These are phyloP conservation scores for Polypedilum pembai DNA, from an alignment of 1,140 invertebrate genomes.

Conservation along the genomic window DNA sequence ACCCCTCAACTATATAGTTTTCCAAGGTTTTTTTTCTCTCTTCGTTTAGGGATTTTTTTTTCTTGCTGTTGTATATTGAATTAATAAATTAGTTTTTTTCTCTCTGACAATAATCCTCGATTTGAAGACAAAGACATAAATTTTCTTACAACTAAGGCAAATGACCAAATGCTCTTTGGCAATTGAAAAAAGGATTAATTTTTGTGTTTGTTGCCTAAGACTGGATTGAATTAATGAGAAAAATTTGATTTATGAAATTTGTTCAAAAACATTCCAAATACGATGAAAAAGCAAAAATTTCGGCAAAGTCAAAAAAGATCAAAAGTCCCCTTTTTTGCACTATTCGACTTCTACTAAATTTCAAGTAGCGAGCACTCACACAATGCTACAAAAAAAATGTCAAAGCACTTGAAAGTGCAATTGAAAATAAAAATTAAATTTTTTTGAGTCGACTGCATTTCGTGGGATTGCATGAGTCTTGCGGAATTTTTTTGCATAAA, in stretches of 20 bases:
- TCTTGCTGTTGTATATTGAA: neutral
- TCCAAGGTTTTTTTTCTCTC: neutral
- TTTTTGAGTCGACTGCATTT: neutral
- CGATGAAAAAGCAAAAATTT: neutral
- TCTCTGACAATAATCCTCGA: neutral
- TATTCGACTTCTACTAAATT: neutral
- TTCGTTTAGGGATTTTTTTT: neutral
- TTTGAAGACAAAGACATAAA: neutral
- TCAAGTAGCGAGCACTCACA: neutral
- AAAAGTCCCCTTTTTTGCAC: neutral
- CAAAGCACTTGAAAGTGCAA: conserved; percentile 23
- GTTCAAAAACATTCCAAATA: neutral
- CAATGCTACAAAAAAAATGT: neutral
- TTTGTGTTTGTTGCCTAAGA: neutral
- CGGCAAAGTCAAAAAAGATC: neutral
- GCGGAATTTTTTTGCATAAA: neutral
- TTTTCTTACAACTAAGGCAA: neutral
- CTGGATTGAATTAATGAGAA: neutral
- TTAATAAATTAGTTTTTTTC: conserved; percentile 22
- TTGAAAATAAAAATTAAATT: neutral
- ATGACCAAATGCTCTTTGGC: neutral
- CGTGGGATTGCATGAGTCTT: neutral
- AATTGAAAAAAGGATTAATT: neutral
- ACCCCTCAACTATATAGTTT: neutral
- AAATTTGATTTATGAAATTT: neutral